A percentile compares a stretch with the other conserved stretches of the same genome.
These are phyloP conservation scores for Dichetophora obliterata DNA, from an alignment of 2,888 invertebrate species.

Conservation along the genomic window DNA sequence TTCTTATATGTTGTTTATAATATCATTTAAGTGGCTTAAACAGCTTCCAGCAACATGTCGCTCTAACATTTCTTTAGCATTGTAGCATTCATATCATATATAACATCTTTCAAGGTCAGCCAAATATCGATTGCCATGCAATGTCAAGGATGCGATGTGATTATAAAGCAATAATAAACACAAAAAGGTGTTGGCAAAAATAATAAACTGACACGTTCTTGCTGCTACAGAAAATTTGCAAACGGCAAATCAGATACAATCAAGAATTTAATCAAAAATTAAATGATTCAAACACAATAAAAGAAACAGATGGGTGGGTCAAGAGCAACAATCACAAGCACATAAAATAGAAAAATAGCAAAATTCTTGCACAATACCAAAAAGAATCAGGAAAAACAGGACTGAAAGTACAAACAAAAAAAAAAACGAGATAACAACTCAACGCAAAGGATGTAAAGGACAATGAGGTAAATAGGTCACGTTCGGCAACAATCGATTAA, in stretches of 20 bases:
- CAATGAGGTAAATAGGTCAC: conserved; percentile 64
- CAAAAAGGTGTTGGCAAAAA: neutral
- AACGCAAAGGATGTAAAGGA: conserved; percentile 47
- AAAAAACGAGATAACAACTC: conserved; percentile 25
- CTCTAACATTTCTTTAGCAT: neutral
- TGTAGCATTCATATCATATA: conserved; percentile 47
- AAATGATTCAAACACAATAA: neutral
- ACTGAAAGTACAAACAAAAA: neutral
- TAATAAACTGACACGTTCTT: neutral
- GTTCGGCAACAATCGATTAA: conserved; percentile 64
- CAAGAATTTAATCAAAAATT: neutral
- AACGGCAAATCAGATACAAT: neutral
- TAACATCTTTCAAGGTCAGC: conserved; percentile 28
- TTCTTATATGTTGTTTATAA: neutral
- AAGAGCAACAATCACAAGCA: neutral
- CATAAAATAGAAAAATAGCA: neutral
- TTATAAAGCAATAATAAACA: neutral
- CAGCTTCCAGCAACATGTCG: neutral
- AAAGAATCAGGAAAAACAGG: neutral
- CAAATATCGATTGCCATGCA: conserved; percentile 9
- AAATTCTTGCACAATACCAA: neutral
- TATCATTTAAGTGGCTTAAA: neutral
- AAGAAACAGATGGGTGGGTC: neutral
- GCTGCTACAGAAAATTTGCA: neutral
- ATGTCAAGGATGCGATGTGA: neutral